Evolutionary conservation across 1,140 invertebrate genomes (phyloP).

Genomic region (Eupeodes corollae): DNA sequence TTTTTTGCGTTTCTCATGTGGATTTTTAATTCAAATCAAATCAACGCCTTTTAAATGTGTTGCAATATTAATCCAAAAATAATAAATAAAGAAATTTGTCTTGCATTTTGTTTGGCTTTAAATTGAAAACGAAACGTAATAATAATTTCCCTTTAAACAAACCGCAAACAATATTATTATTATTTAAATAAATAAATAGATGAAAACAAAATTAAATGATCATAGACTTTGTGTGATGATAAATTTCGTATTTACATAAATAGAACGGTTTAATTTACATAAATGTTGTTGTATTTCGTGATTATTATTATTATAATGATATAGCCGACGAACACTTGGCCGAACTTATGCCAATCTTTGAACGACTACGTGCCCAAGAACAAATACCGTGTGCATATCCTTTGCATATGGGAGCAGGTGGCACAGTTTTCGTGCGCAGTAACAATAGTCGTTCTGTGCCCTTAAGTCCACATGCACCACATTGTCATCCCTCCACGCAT

Average conservation of each 20-base stretch:
- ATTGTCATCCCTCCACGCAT: conserved; percentile 51
- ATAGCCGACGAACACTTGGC: conserved; percentile 85
- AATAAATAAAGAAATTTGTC: no score
- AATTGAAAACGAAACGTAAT: no score
- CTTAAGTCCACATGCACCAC: conserved; percentile 36
- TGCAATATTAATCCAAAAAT: no score
- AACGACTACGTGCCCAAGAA: conserved; percentile 76
- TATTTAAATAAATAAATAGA: conserved; percentile 46
- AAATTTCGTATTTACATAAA: neutral
- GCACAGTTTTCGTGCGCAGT: conserved; percentile 37
- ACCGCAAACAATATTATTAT: no score
- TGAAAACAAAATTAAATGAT: conserved; percentile 50
- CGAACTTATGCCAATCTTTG: conserved; percentile 87
- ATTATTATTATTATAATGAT: neutral
- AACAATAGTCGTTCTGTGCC: conserved; percentile 36
- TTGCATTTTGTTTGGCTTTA: no score
- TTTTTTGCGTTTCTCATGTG: no score
- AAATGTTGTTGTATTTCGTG: neutral
- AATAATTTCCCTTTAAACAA: no score
- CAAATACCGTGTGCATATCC: conserved; percentile 78
- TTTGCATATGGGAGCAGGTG: conserved; percentile 59
- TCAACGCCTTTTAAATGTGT: no score
- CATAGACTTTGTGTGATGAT: conserved; percentile 23
- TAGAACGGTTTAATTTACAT: neutral
- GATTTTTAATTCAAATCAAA: no score